Evolutionary conservation across 2,113 vertebrate genomes (phyloP).

Genomic region (Urocynchramus pylzowi): DNA sequence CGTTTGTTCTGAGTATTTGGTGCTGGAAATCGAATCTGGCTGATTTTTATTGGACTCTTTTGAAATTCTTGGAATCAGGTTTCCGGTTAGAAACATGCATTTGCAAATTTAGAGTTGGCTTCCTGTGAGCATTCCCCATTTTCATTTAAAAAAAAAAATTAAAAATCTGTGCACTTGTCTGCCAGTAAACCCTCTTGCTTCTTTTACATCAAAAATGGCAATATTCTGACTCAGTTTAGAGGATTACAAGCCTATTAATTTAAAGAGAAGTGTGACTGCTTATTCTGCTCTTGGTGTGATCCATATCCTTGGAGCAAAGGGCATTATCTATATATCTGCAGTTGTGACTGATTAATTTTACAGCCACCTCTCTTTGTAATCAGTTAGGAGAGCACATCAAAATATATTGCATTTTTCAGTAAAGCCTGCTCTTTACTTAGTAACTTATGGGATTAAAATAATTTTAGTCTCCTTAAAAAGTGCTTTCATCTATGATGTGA

Average conservation of each 20-base stretch:
- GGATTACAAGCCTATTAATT: constrained; percentile 13
- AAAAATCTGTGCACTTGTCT: neutral
- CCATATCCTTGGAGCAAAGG: constrained; percentile 25
- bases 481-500: neutral
- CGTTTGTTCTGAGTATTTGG: constrained; percentile 20
- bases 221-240: neutral
- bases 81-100: constrained; percentile 23
- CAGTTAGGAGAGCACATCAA: neutral
- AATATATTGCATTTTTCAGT: constrained; percentile 50
- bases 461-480: constrained; percentile 49
- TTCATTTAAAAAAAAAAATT: neutral
- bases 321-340: constrained; percentile 21
- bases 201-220: neutral
- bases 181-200: constrained; percentile 7
- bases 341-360: constrained; percentile 32
- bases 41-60: neutral
- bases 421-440: neutral
- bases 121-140: neutral
- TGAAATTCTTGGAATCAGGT: constrained; percentile 38
- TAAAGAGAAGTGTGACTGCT: neutral
- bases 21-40: neutral
- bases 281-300: constrained; percentile 27
- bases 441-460: constrained; percentile 9
- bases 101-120: constrained; percentile 29
- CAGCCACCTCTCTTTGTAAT: neutral